Percentiles rank a stretch among this genome's conserved stretches.
Evolutionary conservation across 1,140 invertebrate species (phyloP).

Genomic region (Pachyrhynchus sulphureomaculatus): DNA sequence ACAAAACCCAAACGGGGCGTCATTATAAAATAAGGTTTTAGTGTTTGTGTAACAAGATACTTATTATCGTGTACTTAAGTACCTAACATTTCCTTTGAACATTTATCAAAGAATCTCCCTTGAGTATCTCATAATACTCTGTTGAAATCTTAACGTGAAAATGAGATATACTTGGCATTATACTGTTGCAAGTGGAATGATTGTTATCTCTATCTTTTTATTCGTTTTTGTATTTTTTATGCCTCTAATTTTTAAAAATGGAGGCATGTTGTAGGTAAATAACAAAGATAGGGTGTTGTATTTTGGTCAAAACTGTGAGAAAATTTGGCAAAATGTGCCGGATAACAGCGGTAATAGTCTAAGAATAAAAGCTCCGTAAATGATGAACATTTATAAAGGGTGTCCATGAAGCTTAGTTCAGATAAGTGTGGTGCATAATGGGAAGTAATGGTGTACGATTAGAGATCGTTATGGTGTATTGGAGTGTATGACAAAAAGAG

Average conservation of each 20-base stretch:
- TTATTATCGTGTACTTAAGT: background rate
- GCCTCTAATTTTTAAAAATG: background rate
- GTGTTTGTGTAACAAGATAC: conserved; percentile 6
- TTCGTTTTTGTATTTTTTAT: too few species aligned
- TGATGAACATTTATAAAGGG: too few species aligned
- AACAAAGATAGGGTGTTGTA: background rate
- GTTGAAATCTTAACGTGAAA: background rate
- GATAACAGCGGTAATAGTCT: too few species aligned
- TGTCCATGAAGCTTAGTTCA: too few species aligned
- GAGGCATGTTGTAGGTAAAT: background rate
- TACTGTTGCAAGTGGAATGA: background rate
- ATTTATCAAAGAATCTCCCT: conserved; percentile 3
- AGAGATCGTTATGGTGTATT: too few species aligned
- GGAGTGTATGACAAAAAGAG: too few species aligned
- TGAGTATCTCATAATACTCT: background rate
- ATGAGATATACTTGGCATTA: background rate
- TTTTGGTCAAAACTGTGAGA: background rate
- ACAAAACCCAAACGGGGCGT: background rate
- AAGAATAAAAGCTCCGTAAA: too few species aligned
- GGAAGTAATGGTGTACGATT: too few species aligned
- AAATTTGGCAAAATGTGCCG: background rate
- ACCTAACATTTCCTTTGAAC: conserved; percentile 9
- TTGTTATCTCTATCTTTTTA: conserved; percentile 5
- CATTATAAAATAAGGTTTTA: background rate
- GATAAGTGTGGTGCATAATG: too few species aligned